Conservation (phyloP, 35 echinoderm and acorn worm genomes). For the Heliocidaris erythrogramma region DNA sequence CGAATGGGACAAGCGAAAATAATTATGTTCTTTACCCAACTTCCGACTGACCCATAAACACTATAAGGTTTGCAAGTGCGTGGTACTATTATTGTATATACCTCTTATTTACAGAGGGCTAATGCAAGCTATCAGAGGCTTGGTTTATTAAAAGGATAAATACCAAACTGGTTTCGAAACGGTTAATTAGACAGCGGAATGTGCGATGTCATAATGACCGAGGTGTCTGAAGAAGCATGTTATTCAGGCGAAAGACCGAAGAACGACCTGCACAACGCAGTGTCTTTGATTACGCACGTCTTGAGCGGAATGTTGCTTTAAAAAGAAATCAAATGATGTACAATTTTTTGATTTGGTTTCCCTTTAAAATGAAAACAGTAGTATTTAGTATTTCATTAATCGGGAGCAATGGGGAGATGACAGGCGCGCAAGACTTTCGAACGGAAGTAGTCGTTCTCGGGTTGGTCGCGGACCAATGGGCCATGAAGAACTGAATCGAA, state of each 20-base stretch:
- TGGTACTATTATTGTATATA: background rate
- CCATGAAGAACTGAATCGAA: slow-evolving; percentile 4
- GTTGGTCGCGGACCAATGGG: slow-evolving; percentile 13
- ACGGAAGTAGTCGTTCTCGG: background rate
- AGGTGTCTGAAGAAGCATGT: background rate
- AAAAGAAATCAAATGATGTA: background rate
- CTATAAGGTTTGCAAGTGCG: background rate
- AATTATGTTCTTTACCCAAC: background rate
- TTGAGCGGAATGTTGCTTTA: background rate
- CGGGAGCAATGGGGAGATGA: background rate
- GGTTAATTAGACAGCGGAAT: background rate
- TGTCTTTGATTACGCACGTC: background rate
- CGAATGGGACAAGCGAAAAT: background rate
- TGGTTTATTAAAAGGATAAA: background rate
- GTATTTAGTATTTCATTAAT: background rate
- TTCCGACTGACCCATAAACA: background rate
- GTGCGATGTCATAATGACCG: background rate
- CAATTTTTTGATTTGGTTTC: background rate
- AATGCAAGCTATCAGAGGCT: background rate
- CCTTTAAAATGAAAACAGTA: background rate
- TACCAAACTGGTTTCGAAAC: slow-evolving; percentile 1
- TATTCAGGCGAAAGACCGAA: background rate
- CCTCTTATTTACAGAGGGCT: background rate
- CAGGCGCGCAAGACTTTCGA: background rate
- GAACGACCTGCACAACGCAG: background rate